Evolutionary conservation across 1,140 invertebrate genomes (phyloP).

Genomic region (Hyphantria cunea): DNA sequence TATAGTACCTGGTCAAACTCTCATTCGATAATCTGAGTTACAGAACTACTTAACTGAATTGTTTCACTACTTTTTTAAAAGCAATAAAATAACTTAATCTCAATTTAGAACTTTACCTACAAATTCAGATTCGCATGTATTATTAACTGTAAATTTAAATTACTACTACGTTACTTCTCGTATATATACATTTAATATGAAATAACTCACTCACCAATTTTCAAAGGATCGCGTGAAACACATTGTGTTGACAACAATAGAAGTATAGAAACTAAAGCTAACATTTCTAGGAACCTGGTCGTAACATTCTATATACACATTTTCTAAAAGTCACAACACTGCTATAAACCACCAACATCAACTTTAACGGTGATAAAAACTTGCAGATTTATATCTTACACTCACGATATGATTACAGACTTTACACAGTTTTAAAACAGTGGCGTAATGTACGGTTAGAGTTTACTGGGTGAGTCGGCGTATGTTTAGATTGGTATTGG

Average conservation of each 20-base stretch:
- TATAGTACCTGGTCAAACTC: too few species aligned
- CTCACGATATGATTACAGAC: conserved; percentile 35
- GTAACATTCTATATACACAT: background rate
- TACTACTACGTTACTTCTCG: too few species aligned
- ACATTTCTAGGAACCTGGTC: background rate
- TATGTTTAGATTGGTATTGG: conserved; percentile 65
- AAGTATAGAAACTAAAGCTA: background rate
- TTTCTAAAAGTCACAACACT: too few species aligned
- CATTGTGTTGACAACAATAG: background rate
- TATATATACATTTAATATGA: too few species aligned
- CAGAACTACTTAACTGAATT: too few species aligned
- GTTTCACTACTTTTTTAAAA: too few species aligned
- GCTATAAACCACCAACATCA: conserved; percentile 5
- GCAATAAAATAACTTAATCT: too few species aligned
- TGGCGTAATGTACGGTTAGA: conserved; percentile 55
- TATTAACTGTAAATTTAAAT: too few species aligned
- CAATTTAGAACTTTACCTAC: too few species aligned
- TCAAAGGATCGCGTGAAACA: background rate
- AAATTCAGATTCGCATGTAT: too few species aligned
- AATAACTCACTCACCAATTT: too few species aligned
- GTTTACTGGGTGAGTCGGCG: conserved; percentile 51
- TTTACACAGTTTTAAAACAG: conserved; percentile 45
- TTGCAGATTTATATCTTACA: conserved; percentile 38
- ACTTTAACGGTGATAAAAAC: conserved; percentile 31
- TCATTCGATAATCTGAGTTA: too few species aligned